These are phyloP conservation scores for Uria lomvia DNA, from an alignment of 2,113 vertebrate species.

Conservation along the genomic window DNA sequence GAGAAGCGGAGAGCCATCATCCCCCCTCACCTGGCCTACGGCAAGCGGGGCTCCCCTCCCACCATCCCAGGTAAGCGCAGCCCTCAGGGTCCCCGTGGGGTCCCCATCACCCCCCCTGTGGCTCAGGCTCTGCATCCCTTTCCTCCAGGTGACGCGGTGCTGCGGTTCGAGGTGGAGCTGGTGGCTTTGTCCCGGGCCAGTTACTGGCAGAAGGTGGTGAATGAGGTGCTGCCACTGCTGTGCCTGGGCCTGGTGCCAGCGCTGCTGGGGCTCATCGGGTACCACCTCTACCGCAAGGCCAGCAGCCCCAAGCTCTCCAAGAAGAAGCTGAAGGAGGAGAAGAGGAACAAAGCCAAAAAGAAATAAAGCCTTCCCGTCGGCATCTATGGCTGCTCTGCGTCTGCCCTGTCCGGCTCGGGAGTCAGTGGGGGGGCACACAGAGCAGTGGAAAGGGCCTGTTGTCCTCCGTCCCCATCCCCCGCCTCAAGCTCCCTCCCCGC, in stretches of 20 bases:
- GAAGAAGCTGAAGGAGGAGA: constrained; percentile 93
- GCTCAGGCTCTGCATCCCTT: background rate
- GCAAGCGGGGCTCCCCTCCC: constrained; percentile 91
- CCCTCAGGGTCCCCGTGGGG: background rate
- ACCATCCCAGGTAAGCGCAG: constrained; percentile 86
- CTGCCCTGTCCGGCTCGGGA: background rate
- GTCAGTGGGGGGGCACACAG: rapidly evolving
- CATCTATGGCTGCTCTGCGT: background rate
- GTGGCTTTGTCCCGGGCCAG: constrained; percentile 82
- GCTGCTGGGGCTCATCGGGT: constrained; percentile 87
- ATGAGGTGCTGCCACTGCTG: constrained; percentile 83
- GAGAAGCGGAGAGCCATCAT: constrained; percentile 94
- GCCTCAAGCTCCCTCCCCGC: background rate
- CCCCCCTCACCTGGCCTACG: constrained; percentile 92
- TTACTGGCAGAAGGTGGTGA: constrained; percentile 87
- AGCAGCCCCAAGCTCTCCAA: constrained; percentile 81
- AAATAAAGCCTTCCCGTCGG: constrained; percentile 60
- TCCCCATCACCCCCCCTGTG: background rate
- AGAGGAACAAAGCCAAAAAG: constrained; percentile 89
- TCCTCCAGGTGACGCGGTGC: constrained; percentile 80
- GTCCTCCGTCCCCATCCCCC: too few species aligned
- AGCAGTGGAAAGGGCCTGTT: background rate
- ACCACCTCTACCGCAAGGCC: constrained; percentile 91
- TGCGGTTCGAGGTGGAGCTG: constrained; percentile 93
- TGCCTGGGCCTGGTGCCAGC: constrained; percentile 88